Evolutionary conservation across 2,113 vertebrate species (phyloP), one percentile per base, ranked within the genome.

Genomic region (Stegostoma tigrinum): DNA sequence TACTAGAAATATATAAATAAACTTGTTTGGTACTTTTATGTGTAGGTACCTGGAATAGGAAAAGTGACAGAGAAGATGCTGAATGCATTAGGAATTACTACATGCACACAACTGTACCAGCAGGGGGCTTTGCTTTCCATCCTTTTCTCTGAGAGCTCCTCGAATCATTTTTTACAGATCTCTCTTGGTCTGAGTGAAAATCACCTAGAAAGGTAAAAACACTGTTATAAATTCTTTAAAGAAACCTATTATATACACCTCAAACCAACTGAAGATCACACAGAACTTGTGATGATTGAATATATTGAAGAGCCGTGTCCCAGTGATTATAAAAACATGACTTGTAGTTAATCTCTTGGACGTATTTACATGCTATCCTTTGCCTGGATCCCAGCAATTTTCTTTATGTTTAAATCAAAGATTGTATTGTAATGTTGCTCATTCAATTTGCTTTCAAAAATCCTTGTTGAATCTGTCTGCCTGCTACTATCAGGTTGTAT

Each of bases 1-100:
- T 91, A 48, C 45, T 70, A 45, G 2, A 72, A 52, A 24, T 42
- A 48, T 95, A 75, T 42, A 15, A 27, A 27, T 72, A 7, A 85
- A 64, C 48, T 86, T 95, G 6, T 14, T 95, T 34, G 90, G 0
- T 96, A 95, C 96, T 38, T 96, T 34, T 96, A 67, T 66, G 96
- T 96, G n/a, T 96, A 99, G 99, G 98, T 99, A 67, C 98, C 98
- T 96, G 99, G 99, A 86, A 98, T 99, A 96, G 99, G 99, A 96
- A 99, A 99, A 97, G 99, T 99, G 96, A 99, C 99, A n/a, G 99
- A 99, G 97, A 99, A 99, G 97, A 98, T 99, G 99, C 97, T 99
- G 23, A 98, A 98, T 83, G 98, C 98, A 4, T 97, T 99, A 96
- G 98, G 97, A 95, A 97, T 99, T 97, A 97, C 97, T 96, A 98